Evolutionary conservation across 1,140 invertebrate genomes (phyloP), one percentile per base, ranked within the genome.

Genomic region (Tetranychus cinnabarinus): DNA sequence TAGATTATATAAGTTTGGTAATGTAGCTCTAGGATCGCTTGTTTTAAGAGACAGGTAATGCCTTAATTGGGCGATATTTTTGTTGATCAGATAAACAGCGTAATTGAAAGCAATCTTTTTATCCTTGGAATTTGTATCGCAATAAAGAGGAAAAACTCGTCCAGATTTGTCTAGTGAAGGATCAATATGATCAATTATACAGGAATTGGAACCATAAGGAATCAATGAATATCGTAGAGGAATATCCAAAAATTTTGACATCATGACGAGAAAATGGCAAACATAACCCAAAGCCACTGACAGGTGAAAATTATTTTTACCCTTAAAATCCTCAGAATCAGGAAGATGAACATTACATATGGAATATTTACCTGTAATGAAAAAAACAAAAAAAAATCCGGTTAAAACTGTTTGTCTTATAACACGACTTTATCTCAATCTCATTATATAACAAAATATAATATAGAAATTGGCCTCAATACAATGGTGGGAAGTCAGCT

Each of bases 51-150:
- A 81, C 67, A 80, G 82, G 62, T 81, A 80, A 76, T 80, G 85
- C 64, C 84, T 72, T 39, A 88, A 71, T 71, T 88, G 86, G 55
- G 83, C 82, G 64, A 89, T 84, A 71, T 88, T 87, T 73, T 88
- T 87, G 67, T 88, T 88, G n/a, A 90, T 71, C 31, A 89, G 72
- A 71, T 83, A 88, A 23, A 88, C 84, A 52, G 80, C 86, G 73
- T 88, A 88, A 66, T 81, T 80, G 73, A 82, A 88, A 67, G 80
- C 80, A 60, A 81, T 76, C 50, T 23, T 52, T 70, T 77, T 81
- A 68, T 81, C 81, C 71, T 82, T 84, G 35, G 82, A 81, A 36
- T 42, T 61, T 10, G 35, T 59, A 70, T 82, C 79, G 23, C 79
- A 77, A 70, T 80, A 87, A 23, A 89, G 68, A 34, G 85, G 85